A percentile compares a stretch with the other conserved stretches of the same genome.
phyloP scores from a whole-genome alignment of 2,113 vertebrate genomes.

The Nerophis lumbriciformis region DNA sequence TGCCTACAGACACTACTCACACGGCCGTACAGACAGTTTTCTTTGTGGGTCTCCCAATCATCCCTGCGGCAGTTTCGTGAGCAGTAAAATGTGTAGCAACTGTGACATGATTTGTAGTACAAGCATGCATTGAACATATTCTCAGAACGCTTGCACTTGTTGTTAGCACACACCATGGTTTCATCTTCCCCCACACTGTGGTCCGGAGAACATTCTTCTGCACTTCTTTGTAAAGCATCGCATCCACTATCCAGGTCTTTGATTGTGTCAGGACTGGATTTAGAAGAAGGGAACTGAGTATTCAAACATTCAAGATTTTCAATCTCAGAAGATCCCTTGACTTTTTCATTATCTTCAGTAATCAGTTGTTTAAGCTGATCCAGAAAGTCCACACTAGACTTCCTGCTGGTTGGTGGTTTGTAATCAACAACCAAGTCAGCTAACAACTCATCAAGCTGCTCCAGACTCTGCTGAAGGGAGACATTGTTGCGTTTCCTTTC shows the following conservation, averaged over 20 bases:
- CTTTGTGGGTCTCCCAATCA: constrained; percentile 93
- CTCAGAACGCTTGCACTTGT: constrained; percentile 84
- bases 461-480: constrained; percentile 86
- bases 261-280: constrained; percentile 61
- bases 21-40: constrained; percentile 84
- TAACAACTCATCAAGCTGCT: constrained; percentile 90
- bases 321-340: constrained; percentile 43
- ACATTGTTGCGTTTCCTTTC: constrained; percentile 71
- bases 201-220: constrained; percentile 80
- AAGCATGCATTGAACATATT: constrained; percentile 93
- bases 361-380: constrained; percentile 83
- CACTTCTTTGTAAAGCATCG: constrained; percentile 68
- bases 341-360: constrained; percentile 61
- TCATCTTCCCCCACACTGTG: constrained; percentile 89
- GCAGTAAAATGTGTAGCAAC: constrained; percentile 96
- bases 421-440: constrained; percentile 93
- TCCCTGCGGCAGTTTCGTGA: constrained; percentile 90
- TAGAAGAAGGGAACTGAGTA: constrained; percentile 76
- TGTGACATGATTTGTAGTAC: constrained; percentile 96
- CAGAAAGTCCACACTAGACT: constrained; percentile 69
- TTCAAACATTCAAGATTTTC: constrained; percentile 68
- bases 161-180: constrained; percentile 90
- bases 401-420: constrained; percentile 73
- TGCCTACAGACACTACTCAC: constrained; percentile 89
- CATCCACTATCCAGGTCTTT: constrained; percentile 73